Percentiles rank a stretch among this genome's conserved stretches.
Conservation (phyloP, 2,113 vertebrate species). For the Ramphastos sulfuratus region DNA sequence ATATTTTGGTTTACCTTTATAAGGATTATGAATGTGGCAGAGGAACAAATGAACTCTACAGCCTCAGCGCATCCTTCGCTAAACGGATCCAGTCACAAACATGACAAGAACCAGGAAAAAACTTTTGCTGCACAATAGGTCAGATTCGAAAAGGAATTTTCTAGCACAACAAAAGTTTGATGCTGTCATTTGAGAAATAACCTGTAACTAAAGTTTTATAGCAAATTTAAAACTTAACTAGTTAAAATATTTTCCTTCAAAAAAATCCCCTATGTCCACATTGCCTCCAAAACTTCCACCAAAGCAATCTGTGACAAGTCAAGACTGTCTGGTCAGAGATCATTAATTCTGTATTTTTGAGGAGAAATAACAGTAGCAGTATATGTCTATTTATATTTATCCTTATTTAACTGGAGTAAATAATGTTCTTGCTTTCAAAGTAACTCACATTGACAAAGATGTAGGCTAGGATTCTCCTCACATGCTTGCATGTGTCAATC, state of each 20-base stretch:
- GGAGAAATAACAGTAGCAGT: not conserved
- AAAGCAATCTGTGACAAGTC: not conserved
- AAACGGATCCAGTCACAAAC: not conserved
- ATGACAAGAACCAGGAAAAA: not conserved
- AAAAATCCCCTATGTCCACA: not conserved
- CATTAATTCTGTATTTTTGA: not conserved
- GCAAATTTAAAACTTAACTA: not conserved
- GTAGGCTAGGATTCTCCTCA: not conserved
- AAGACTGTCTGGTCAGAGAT: not conserved
- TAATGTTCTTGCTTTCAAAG: constrained; percentile 23
- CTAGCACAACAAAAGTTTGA: not conserved
- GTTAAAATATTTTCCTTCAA: not conserved
- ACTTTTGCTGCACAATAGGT: not conserved
- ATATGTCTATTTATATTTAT: not conserved
- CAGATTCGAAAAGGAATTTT: not conserved
- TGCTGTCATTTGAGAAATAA: not conserved
- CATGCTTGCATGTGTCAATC: constrained; percentile 38
- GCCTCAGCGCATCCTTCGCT: not conserved
- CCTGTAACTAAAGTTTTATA: not conserved
- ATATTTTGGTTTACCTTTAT: not conserved
- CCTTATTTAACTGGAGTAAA: constrained; percentile 27
- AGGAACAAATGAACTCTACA: not conserved
- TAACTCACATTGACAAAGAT: constrained; percentile 52
- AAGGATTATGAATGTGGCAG: not conserved
- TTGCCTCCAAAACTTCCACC: not conserved